These are phyloP conservation scores for Palloptera scutellata DNA, from an alignment of 2,888 invertebrate species.

Conservation along the genomic window DNA sequence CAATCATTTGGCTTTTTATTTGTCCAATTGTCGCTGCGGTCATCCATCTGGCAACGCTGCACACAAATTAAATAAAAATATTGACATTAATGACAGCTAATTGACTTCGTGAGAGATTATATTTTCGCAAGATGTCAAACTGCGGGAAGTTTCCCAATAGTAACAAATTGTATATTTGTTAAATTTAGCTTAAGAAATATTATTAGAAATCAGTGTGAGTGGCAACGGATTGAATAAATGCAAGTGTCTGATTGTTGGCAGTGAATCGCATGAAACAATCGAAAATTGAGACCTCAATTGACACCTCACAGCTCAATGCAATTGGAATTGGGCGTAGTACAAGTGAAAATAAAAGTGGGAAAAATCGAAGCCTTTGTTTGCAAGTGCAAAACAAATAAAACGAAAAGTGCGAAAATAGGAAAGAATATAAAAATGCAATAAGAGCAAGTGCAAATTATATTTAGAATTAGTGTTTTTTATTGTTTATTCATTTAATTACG, in stretches of 20 bases:
- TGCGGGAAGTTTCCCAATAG: conserved; percentile 9
- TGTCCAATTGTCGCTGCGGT: too few species aligned
- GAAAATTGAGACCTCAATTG: background rate
- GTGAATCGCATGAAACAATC: too few species aligned
- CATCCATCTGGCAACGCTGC: too few species aligned
- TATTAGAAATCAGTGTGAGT: too few species aligned
- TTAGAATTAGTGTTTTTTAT: background rate
- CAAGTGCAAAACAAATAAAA: conserved; percentile 14
- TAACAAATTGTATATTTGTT: too few species aligned
- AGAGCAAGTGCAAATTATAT: background rate
- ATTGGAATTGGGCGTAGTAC: conserved; percentile 28
- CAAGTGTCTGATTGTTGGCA: background rate
- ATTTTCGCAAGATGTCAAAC: conserved; percentile 34
- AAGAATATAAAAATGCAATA: conserved; percentile 15
- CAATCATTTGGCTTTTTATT: too few species aligned
- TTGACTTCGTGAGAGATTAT: too few species aligned
- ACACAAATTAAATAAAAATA: conserved; percentile 4
- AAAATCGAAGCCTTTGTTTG: conserved; percentile 40
- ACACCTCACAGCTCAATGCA: conserved; percentile 13
- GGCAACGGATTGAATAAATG: conserved; percentile 14
- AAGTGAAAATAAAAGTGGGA: conserved; percentile 37
- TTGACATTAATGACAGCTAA: conserved; percentile 22
- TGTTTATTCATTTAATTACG: conserved; percentile 15
- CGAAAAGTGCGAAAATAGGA: conserved; percentile 24
- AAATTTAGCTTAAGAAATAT: too few species aligned